Evolutionary conservation across 2,797 vertebrate species (phyloP).

Genomic region (Natrix natrix): DNA sequence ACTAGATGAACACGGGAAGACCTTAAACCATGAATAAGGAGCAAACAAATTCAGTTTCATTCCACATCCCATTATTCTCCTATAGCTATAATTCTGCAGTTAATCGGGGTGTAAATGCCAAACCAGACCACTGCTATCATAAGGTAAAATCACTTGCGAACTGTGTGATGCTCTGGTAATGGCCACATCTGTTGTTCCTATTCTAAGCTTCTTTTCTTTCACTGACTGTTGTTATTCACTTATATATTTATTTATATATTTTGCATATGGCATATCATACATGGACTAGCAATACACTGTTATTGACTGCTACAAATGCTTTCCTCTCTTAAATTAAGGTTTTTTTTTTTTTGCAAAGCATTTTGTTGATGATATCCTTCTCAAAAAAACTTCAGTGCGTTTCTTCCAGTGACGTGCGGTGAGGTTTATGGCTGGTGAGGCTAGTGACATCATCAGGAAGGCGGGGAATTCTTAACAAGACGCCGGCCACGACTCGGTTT

Average conservation of each 20-base stretch:
- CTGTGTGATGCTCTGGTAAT: not conserved
- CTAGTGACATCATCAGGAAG: too few relatives aligned
- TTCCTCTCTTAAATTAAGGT: not conserved
- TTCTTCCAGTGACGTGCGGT: not conserved
- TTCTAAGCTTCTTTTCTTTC: not conserved
- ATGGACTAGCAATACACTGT: not conserved
- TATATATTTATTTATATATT: too few relatives aligned
- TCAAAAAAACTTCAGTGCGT: not conserved
- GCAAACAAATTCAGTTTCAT: not conserved
- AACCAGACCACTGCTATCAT: not conserved
- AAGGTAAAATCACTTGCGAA: not conserved
- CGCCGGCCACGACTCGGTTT: too few relatives aligned
- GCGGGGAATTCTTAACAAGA: too few relatives aligned
- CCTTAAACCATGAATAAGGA: not conserved
- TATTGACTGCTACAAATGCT: not conserved
- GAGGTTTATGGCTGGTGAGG: too few relatives aligned
- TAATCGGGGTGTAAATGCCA: not conserved
- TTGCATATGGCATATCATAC: not conserved
- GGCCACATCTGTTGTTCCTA: not conserved
- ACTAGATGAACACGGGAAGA: not conserved
- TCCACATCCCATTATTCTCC: not conserved
- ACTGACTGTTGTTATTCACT: not conserved
- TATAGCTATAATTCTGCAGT: not conserved
- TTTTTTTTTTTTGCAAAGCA: not conserved
- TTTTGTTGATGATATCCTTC: not conserved